Evolutionary conservation across 2,888 invertebrate species (phyloP).

Genomic region (Norana najaformis): DNA sequence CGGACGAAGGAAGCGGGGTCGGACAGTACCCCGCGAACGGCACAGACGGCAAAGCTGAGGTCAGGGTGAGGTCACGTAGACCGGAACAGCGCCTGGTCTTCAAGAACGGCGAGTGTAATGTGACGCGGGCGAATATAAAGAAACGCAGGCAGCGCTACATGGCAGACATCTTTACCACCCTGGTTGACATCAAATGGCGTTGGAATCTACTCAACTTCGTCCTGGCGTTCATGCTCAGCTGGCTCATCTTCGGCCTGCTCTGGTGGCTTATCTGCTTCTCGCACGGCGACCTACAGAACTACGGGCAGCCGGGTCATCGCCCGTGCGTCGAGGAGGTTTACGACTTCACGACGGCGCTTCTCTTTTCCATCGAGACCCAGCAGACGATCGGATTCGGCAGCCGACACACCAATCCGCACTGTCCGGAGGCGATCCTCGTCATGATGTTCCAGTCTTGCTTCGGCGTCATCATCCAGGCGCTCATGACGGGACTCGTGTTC

Average conservation of each 20-base stretch:
- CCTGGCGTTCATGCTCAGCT: constrained; percentile 74
- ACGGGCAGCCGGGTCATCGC: constrained; percentile 53
- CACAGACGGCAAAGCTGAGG: neutral
- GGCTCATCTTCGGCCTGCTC: constrained; percentile 87
- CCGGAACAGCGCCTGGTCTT: constrained; percentile 77
- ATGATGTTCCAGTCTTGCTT: constrained; percentile 90
- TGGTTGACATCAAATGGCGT: constrained; percentile 66
- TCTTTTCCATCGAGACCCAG: constrained; percentile 95
- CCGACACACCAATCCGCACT: constrained; percentile 85
- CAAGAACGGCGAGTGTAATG: constrained; percentile 97
- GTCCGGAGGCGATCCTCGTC: constrained; percentile 86
- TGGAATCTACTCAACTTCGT: constrained; percentile 65
- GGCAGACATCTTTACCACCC: constrained; percentile 69
- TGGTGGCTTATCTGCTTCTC: constrained; percentile 94
- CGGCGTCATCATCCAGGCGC: constrained; percentile 73
- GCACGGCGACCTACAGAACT: constrained; percentile 83
- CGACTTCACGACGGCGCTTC: constrained; percentile 87
- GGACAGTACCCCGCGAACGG: constrained; percentile 15
- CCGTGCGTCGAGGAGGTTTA: constrained; percentile 85
- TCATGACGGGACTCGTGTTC: constrained; percentile 68
- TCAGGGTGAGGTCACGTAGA: neutral
- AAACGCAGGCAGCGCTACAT: constrained; percentile 89
- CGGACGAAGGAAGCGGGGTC: neutral
- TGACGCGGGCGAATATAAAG: constrained; percentile 90
- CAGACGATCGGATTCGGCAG: constrained; percentile 91